Percentiles rank a stretch among this genome's conserved stretches.
These are phyloP conservation scores for Hirtodrosophila alboralis DNA, from an alignment of 2,888 invertebrate genomes.

Conservation along the genomic window DNA sequence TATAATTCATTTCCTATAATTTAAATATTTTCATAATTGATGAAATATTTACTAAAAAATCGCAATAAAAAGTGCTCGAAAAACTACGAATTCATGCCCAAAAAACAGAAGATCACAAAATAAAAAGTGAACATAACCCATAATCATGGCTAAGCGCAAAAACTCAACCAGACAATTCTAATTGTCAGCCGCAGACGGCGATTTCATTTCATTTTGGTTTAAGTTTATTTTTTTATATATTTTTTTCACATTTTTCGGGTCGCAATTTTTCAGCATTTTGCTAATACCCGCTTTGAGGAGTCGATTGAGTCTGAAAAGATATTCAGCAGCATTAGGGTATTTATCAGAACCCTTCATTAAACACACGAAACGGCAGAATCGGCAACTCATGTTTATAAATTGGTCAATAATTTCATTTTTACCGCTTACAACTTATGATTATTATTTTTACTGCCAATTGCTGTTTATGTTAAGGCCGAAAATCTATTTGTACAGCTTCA, in stretches of 20 bases:
- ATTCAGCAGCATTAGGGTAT: constrained; percentile 22
- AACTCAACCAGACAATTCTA: constrained; percentile 75
- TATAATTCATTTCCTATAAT: constrained; percentile 68
- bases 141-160: constrained; percentile 71
- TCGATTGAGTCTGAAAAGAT: constrained; percentile 13
- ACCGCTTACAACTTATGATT: constrained; percentile 61
- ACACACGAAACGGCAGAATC: constrained; percentile 56
- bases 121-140: constrained; percentile 52
- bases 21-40: constrained; percentile 70
- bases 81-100: constrained; percentile 17
- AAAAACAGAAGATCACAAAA: constrained; percentile 10
- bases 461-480: constrained; percentile 19
- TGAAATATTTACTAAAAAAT: constrained; percentile 18
- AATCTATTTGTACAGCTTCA: constrained; percentile 33
- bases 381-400: constrained; percentile 80
- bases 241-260: constrained; percentile 16
- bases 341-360: constrained; percentile 74
- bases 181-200: constrained; percentile 60
- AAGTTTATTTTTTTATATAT: constrained; percentile 25
- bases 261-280: constrained; percentile 80
- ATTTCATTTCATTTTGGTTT: constrained; percentile 67
- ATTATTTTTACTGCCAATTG: constrained; percentile 22
- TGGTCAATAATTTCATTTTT: constrained; percentile 81
- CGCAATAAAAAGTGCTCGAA: constrained; percentile 22
- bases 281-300: constrained; percentile 71